These are phyloP conservation scores for Eumaeus atala DNA, from an alignment of 1,140 invertebrate species.

Conservation along the genomic window DNA sequence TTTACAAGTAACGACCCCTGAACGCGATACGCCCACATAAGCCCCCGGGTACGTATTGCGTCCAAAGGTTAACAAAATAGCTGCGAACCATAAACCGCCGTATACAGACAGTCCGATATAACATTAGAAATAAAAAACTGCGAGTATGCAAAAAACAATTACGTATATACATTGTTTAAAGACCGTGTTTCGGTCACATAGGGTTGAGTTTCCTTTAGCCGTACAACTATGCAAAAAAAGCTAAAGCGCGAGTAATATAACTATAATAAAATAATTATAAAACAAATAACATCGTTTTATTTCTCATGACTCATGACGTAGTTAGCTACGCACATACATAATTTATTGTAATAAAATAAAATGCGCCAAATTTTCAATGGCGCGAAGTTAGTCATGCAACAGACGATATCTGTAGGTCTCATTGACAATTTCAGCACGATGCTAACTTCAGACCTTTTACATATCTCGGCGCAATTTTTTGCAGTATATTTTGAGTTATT, in stretches of 20 bases:
- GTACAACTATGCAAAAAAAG: conserved; percentile 6
- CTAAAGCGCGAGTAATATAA: conserved; percentile 2
- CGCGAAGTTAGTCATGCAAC: neutral
- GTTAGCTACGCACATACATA: neutral
- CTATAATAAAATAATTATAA: conserved; percentile 9
- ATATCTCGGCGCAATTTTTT: neutral
- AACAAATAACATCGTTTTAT: neutral
- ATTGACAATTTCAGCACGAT: neutral
- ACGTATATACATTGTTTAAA: conserved; percentile 3
- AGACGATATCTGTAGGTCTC: neutral
- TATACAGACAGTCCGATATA: conserved; percentile 6
- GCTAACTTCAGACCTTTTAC: neutral
- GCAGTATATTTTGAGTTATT: too few species aligned
- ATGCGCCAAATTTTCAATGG: neutral
- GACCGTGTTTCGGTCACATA: neutral
- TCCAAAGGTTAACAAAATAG: conserved; percentile 5
- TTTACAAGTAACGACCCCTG: conserved; percentile 13
- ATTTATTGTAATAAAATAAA: conserved; percentile 1
- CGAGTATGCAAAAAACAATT: neutral
- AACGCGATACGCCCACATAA: conserved; percentile 3
- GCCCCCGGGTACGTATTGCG: neutral
- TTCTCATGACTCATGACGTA: neutral
- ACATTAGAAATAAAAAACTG: conserved; percentile 4
- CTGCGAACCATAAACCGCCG: conserved; percentile 2
- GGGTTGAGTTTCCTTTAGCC: neutral